Base-by-base conservation (phyloP, 2,797 vertebrate genomes). In the Cheirogaleus major region DNA sequence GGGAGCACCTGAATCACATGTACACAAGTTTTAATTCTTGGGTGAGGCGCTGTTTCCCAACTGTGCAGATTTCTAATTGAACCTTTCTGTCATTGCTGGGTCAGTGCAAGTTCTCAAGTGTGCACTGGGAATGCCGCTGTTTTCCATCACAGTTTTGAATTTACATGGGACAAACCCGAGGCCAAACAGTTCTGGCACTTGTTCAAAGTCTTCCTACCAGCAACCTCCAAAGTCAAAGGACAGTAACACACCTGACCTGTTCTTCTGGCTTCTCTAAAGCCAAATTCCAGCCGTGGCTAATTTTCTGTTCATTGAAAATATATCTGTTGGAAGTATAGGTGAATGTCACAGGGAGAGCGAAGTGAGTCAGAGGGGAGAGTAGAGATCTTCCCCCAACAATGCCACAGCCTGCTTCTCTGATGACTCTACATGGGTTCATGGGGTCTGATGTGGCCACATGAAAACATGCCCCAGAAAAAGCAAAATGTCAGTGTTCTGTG, bases 181-280 rank as follows among this genome's bases (percentile, higher is more conserved):
- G 98, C 97, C 97, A 97, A 97, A 98, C 92, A 89, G 94, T 95
- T 97, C 98, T 98, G 97, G 98, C 91, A 93, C 79, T 95, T 95
- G 86, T 92, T 97, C 95, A 96, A 50, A 55, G 7, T 89, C 93
- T 96, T 97, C 80, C 55, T 96, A 92, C 72, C 88, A 96, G 94
- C 48, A 48, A 96, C 87, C 38, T 98, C 96, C 95, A 96, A 98
- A 93, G 82, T 1, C 6, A 22, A 98, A 98, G 98, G 96, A 91
- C 93, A 98, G 98, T 98, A 98, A 97, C 98, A 98, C 92, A 98
- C 98, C 97, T 98, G 99, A 98, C 98, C 98, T 99, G 98, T 98
- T 99, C 96, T 97, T 98, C 98, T 98, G 98, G 98, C 98, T 99
- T 97, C 95, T 97, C 85, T 80, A 92, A 92, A 96, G 93, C 65